Conservation (phyloP, 2,797 vertebrate genomes). For the Oryzias dopingdopingensis region DNA sequence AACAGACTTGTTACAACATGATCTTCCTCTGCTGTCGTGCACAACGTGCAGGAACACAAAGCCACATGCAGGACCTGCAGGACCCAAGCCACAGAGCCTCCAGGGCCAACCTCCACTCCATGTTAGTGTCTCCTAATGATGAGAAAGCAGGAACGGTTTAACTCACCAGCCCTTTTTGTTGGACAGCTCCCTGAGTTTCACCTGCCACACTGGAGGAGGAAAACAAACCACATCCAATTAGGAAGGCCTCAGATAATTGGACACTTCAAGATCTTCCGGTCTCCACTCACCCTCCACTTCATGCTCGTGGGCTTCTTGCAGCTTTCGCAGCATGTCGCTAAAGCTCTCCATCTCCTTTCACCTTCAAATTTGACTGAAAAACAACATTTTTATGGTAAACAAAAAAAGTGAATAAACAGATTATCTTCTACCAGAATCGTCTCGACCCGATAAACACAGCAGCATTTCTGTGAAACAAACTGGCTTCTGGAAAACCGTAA, state of each 20-base stretch:
- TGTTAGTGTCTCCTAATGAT: conserved; percentile 9
- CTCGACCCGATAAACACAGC: too few species aligned
- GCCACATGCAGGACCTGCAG: conserved; percentile 19
- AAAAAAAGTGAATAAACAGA: background rate
- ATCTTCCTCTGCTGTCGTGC: conserved; percentile 11
- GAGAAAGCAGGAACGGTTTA: background rate
- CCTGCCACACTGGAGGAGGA: conserved; percentile 82
- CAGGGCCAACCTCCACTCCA: background rate
- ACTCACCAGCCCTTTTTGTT: conserved; percentile 93
- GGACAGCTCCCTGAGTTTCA: conserved; percentile 87
- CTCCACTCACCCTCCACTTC: conserved; percentile 79
- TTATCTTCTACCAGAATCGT: background rate
- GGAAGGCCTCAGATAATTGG: background rate
- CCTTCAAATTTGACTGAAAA: too few species aligned
- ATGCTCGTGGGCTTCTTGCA: conserved; percentile 88
- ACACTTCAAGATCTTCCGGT: background rate
- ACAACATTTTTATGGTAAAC: too few species aligned
- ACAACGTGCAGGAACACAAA: background rate
- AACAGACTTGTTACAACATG: conserved; percentile 45
- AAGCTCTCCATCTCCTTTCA: conserved; percentile 80
- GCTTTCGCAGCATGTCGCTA: conserved; percentile 81
- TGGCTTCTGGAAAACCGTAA: conserved; percentile 2
- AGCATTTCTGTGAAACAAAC: background rate
- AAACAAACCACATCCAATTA: conserved; percentile 2
- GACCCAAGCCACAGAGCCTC: background rate